Percentiles rank a stretch among this genome's conserved stretches.
phyloP scores from a whole-genome alignment of 2,888 invertebrate genomes.

The Tachina lurida region DNA sequence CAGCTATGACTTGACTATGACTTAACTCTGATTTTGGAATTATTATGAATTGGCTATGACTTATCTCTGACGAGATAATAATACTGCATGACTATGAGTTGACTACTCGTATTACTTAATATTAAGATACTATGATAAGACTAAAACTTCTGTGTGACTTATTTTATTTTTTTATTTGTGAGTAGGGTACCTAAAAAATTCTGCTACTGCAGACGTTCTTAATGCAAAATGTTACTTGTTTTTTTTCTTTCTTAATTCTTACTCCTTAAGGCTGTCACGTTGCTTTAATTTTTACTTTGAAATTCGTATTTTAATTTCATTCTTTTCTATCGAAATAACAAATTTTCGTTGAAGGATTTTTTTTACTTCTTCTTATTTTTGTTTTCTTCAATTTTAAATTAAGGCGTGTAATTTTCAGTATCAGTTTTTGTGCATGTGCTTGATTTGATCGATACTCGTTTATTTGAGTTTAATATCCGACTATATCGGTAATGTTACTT shows the following conservation, averaged over 20 bases:
- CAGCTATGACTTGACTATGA: too few relatives aligned
- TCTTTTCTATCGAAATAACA: conserved; percentile 62
- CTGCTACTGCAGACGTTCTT: not conserved
- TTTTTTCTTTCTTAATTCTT: conserved; percentile 34
- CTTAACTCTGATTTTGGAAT: too few relatives aligned
- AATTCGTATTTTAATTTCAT: conserved; percentile 59
- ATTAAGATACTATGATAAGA: too few relatives aligned
- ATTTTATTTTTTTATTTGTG: not conserved
- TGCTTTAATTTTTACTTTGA: conserved; percentile 63
- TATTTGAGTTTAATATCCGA: conserved; percentile 52
- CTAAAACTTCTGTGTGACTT: too few relatives aligned
- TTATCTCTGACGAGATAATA: too few relatives aligned
- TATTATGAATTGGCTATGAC: too few relatives aligned
- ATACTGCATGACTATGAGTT: not conserved
- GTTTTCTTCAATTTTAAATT: conserved; percentile 38
- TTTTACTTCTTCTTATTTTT: conserved; percentile 20
- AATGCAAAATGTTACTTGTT: conserved; percentile 17
- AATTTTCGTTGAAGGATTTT: conserved; percentile 61
- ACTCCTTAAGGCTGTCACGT: conserved; percentile 72
- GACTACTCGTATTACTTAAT: not conserved
- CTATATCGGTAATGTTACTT: conserved; percentile 60
- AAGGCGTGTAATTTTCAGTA: conserved; percentile 63
- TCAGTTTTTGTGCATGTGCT: conserved; percentile 33
- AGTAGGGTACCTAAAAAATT: conserved; percentile 8
- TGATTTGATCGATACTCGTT: conserved; percentile 52